phyloP scores from a whole-genome alignment of 2,113 vertebrate genomes.

The Chloroceryle aenea region DNA sequence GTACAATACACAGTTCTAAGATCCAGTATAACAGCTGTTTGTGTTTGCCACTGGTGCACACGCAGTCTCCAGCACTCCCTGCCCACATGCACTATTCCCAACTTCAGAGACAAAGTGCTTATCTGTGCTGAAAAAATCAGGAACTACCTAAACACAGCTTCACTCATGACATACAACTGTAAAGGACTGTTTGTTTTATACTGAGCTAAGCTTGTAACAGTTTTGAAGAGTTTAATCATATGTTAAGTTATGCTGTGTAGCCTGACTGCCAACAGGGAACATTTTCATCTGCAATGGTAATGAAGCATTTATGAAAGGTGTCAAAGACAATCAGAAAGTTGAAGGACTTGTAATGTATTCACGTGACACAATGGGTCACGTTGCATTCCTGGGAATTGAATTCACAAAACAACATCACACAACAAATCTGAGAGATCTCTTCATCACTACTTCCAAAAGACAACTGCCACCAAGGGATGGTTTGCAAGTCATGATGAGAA shows the following conservation, averaged over 20 bases:
- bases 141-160: neutral
- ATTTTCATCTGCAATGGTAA: conserved; percentile 56
- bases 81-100: neutral
- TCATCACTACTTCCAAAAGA: neutral
- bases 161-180: neutral
- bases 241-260: conserved; percentile 37
- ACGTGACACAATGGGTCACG: neutral
- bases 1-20: neutral
- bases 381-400: neutral
- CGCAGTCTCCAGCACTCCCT: neutral
- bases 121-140: neutral
- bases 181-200: neutral
- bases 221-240: conserved; percentile 31
- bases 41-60: neutral
- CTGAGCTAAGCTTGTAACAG: neutral
- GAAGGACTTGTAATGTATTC: conserved; percentile 29
- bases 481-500: neutral
- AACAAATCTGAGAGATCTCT: neutral
- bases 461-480: neutral
- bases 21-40: neutral
- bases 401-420: neutral
- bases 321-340: conserved; percentile 49
- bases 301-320: conserved; percentile 48
- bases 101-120: neutral
- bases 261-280: conserved; percentile 27